Evolutionary conservation across 2,888 invertebrate species (phyloP), one percentile per base, ranked within the genome.

Genomic region (Linnaemya vulpina): DNA sequence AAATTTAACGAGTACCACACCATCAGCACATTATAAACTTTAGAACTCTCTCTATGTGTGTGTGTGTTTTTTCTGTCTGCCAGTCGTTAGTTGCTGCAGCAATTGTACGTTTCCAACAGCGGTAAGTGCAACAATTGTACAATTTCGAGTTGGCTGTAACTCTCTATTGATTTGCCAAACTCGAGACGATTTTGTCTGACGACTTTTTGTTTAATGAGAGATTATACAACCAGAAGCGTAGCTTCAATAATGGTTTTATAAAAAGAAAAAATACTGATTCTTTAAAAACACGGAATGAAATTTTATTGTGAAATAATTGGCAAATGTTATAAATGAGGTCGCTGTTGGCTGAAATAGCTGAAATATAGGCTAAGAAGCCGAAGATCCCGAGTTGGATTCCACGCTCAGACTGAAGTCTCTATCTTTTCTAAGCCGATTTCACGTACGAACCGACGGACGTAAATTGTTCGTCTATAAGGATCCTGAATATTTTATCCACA

Each of bases 1-100:
- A 49, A 60, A 77, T 83, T 75, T 79, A 78, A 83, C 83, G 68
- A 84, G 75, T 40, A 67, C 58, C 63, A 80, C 79, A 80, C 73
- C 77, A 84, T 84, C 80, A 84, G 81, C 84, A 81, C 84, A 77
- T 77, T 81, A 77, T 84, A 84, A 84, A 84, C 67, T 73, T 84
- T 46, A 68, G 46, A 70, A 55, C 20, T 51, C 15, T 51, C 2
- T 53, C 11, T 83, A 75, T 35, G 43, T 38, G 55, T 65, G 58
- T 53, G 17, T 30, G 15, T 38, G 63, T 58, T 49, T 53, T n/a
- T 30, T 58, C 15, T 43, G 46, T 22, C 11, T 75, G 80, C 43
- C 43, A 25, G 53, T 58, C 58, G 51, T n/a, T 20, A 38, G 9
- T 51, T 60, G n/a, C 10, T 20, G 38, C 22, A n/a, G 76, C 35